Percentiles rank a stretch among this genome's conserved stretches.
Evolutionary conservation across 2,888 invertebrate genomes (phyloP).

Genomic region (Mesorhabditis spiculigera): DNA sequence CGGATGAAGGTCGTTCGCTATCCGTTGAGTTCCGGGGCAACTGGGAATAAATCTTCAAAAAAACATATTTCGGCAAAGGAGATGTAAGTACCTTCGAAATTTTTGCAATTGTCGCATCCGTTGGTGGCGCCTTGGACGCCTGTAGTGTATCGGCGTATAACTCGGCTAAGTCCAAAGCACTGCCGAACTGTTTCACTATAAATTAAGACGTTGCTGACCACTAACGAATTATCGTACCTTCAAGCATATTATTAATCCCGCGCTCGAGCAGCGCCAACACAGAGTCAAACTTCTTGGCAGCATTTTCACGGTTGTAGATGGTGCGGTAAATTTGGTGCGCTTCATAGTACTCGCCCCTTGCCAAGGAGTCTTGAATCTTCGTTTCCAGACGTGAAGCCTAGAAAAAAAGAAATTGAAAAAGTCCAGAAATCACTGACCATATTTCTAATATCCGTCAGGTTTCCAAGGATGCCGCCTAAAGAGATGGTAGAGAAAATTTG

Average conservation of each 20-base stretch:
- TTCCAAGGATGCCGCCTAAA: no score
- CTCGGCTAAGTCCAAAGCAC: slow-evolving; percentile 22
- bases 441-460: no score
- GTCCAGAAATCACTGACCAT: no score
- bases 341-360: slow-evolving; percentile 43
- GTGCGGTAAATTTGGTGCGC: slow-evolving; percentile 50
- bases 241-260: slow-evolving; percentile 20
- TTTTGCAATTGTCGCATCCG: slow-evolving; percentile 9
- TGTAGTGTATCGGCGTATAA: slow-evolving; percentile 19
- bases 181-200: slow-evolving; percentile 12
- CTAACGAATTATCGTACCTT: slow-evolving; percentile 12
- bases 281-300: slow-evolving; percentile 23
- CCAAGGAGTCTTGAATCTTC: slow-evolving; percentile 24
- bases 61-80: background rate
- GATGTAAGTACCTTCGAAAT: slow-evolving; percentile 9
- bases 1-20: background rate
- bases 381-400: slow-evolving; percentile 16
- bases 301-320: slow-evolving; percentile 29
- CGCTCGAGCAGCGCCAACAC: slow-evolving; percentile 29
- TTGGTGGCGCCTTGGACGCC: slow-evolving; percentile 6
- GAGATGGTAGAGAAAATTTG: no score
- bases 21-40: background rate
- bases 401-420: background rate
- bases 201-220: background rate
- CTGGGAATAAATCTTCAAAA: background rate